Conservation (phyloP, 2,113 vertebrate species). For the Platycercus adscitus region DNA sequence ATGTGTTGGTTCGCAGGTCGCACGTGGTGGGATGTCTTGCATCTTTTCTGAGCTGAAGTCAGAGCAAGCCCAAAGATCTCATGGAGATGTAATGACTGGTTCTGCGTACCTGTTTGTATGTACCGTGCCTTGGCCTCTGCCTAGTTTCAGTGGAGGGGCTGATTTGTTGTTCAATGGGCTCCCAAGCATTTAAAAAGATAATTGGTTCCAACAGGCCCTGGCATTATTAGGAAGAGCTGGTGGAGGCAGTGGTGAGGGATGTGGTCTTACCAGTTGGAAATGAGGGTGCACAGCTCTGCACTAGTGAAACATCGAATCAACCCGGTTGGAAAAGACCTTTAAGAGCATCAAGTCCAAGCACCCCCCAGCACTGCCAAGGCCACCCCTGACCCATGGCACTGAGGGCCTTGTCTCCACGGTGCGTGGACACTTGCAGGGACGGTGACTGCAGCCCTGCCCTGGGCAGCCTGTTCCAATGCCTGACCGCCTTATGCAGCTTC, state of each 20-base stretch:
- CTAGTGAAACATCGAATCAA: not conserved
- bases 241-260: not conserved
- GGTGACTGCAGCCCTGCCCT: not conserved
- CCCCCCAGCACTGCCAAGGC: not conserved
- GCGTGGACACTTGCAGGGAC: not conserved
- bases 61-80: not conserved
- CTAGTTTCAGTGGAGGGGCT: not conserved
- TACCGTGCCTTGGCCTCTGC: not conserved
- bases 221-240: not conserved
- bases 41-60: not conserved
- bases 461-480: not conserved
- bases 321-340: not conserved
- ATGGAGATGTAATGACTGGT: not conserved
- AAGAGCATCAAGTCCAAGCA: not conserved
- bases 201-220: not conserved
- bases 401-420: not conserved
- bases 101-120: not conserved
- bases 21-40: not conserved
- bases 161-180: not conserved
- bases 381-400: not conserved
- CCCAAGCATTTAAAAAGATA: not conserved
- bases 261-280: not conserved
- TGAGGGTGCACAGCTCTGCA: not conserved
- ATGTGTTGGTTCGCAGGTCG: accelerated
- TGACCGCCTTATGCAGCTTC: not conserved